These are phyloP conservation scores for Squalus acanthias DNA, from an alignment of 2,797 vertebrate species.

Conservation along the genomic window DNA sequence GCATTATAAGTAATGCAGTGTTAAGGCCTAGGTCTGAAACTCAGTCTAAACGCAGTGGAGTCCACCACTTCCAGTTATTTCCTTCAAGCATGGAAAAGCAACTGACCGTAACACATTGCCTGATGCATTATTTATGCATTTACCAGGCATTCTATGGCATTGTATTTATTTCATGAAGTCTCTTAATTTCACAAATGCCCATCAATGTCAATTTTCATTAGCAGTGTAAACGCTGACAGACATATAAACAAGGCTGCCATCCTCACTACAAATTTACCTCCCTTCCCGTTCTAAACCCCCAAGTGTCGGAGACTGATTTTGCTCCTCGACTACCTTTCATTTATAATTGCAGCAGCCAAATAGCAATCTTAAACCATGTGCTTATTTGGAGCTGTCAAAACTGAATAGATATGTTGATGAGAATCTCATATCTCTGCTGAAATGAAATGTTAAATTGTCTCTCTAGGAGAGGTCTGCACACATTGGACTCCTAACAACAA, in stretches of 20 bases:
- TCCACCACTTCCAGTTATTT: not conserved
- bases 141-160: not conserved
- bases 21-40: not conserved
- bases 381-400: not conserved
- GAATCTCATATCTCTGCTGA: not conserved
- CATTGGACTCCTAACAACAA: not conserved
- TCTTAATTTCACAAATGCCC: slow-evolving; percentile 27
- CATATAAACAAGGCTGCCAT: not conserved
- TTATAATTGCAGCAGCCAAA: slow-evolving; percentile 20
- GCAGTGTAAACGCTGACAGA: not conserved
- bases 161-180: slow-evolving; percentile 12
- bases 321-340: not conserved
- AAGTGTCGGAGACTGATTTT: not conserved
- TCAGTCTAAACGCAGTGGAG: not conserved
- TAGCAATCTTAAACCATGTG: slow-evolving; percentile 1
- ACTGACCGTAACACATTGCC: not conserved
- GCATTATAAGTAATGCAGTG: not conserved
- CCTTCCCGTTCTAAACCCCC: not conserved
- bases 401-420: slow-evolving; percentile 26
- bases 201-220: slow-evolving; percentile 33
- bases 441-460: slow-evolving; percentile 19
- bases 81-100: not conserved
- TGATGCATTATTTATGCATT: slow-evolving; percentile 23
- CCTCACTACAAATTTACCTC: not conserved
- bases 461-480: not conserved